Conservation (phyloP, 2,888 invertebrate species). For the Tipula unca region DNA sequence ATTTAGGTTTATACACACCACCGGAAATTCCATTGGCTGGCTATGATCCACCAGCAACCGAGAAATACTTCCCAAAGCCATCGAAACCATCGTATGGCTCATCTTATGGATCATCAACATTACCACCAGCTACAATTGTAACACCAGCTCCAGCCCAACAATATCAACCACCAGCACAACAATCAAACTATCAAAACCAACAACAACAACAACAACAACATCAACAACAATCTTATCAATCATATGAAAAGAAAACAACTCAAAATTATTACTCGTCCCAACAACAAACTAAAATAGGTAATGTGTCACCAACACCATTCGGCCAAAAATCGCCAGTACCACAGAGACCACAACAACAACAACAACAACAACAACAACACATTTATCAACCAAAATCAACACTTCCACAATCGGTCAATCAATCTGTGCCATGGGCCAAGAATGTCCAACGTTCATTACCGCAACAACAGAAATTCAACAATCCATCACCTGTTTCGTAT, state of each 20-base stretch:
- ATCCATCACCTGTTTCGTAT: slow-evolving; percentile 36
- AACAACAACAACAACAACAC: not conserved
- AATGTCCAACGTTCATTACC: not conserved
- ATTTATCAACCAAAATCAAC: not conserved
- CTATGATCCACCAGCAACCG: slow-evolving; percentile 36
- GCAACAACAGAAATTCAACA: slow-evolving; percentile 23
- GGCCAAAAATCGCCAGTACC: not conserved
- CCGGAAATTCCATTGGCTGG: slow-evolving; percentile 39
- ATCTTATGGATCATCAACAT: slow-evolving; percentile 34
- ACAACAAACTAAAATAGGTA: slow-evolving; percentile 28
- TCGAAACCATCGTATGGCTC: slow-evolving; percentile 35
- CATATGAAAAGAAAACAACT: slow-evolving; percentile 16
- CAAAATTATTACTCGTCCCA: slow-evolving; percentile 20
- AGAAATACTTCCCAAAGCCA: slow-evolving; percentile 38
- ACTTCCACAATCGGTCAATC: not conserved
- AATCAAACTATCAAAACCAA: slow-evolving; percentile 23
- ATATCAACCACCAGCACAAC: slow-evolving; percentile 36
- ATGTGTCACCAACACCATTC: slow-evolving; percentile 33
- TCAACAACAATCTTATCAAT: slow-evolving; percentile 39
- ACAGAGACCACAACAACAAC: not conserved
- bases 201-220: not conserved
- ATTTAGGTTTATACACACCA: slow-evolving; percentile 37
- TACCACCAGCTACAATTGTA: slow-evolving; percentile 44
- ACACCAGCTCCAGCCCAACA: slow-evolving; percentile 40
- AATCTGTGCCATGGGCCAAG: slow-evolving; percentile 2